Evolutionary conservation across 2,113 vertebrate genomes (phyloP).

Genomic region (Morone saxatilis): DNA sequence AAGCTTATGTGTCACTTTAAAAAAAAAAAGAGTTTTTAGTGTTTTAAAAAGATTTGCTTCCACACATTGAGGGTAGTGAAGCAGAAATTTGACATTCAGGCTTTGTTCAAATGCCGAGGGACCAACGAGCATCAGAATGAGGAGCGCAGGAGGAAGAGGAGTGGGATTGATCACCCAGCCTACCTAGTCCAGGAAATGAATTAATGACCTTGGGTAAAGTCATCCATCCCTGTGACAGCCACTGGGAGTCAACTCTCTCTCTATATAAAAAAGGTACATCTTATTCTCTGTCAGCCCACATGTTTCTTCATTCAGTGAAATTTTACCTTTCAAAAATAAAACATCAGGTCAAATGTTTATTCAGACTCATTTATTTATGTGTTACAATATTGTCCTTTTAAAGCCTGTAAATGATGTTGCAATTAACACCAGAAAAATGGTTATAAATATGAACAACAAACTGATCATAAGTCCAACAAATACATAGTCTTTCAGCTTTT

Average conservation of each 20-base stretch:
- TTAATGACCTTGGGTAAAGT: conserved; percentile 67
- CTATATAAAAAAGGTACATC: not conserved
- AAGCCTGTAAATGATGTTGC: no score
- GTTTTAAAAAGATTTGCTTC: not conserved
- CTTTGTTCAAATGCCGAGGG: not conserved
- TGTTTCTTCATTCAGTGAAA: conserved; percentile 20
- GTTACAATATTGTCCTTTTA: not conserved
- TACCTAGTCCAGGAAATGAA: conserved; percentile 57
- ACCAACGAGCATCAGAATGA: conserved; percentile 10
- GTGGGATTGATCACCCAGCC: conserved; percentile 43
- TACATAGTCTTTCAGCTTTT: no score
- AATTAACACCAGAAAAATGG: no score
- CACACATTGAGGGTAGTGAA: not conserved
- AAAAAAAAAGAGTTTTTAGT: not conserved
- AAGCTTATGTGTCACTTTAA: not conserved
- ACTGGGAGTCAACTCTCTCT: conserved; percentile 29
- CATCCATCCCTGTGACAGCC: conserved; percentile 66
- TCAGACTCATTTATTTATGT: not conserved
- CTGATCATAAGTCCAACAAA: not conserved
- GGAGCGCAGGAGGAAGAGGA: conserved; percentile 33
- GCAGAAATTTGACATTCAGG: conserved; percentile 24
- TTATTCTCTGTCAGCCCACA: conserved; percentile 11
- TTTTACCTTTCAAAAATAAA: not conserved
- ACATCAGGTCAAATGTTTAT: not conserved
- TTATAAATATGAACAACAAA: no score